Base-by-base conservation (phyloP, 2,113 vertebrate species). In the Numida meleagris region DNA sequence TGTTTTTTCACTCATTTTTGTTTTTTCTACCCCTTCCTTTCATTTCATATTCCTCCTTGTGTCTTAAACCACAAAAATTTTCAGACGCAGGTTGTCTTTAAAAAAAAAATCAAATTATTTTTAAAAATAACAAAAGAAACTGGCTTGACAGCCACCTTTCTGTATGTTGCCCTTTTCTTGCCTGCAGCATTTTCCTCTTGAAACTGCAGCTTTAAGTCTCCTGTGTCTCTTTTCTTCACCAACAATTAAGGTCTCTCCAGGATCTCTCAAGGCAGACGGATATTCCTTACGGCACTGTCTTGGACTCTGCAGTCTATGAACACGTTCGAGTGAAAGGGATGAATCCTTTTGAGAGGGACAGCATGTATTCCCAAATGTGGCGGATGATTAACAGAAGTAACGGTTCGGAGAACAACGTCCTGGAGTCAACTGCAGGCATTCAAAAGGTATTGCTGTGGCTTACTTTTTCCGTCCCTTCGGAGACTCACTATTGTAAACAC, bases 311-410 rank as follows among this genome's bases (percentile, higher is more conserved):
- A 0, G 99, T 99, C 14, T 99, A 99, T 24, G 99, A 99, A 84
- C 99, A 99, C 29, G 98, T 99, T 42, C 99, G 99, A 62, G 98
- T 98, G 96, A 99, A 99, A 93, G 98, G 99, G 8, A 98, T 99
- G 98, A 99, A 99, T 93, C 99, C 99, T 82, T 99, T 99, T 13
- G 99, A 99, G 97, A 98, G 99, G 93, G 99, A 99, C 96, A 99
- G 98, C 95, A 99, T 99, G 99, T 99, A 99, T 92, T 98, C 99
- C 50, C 99, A 99, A 95, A 99, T 99, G 99, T 99, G 99, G 99
- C 94, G 99, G 38, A 99, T 99, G 99, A 99, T 99, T 88, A 99
- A 98, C 96, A 98, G 98, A 80, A 99, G 98, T n/a, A 99, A 99
- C 4, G 99, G 99, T 61, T 98, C 98, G 0, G 99, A 99, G 84